Evolutionary conservation across 1,140 invertebrate genomes (phyloP).

Genomic region (Nasonia longicornis): DNA sequence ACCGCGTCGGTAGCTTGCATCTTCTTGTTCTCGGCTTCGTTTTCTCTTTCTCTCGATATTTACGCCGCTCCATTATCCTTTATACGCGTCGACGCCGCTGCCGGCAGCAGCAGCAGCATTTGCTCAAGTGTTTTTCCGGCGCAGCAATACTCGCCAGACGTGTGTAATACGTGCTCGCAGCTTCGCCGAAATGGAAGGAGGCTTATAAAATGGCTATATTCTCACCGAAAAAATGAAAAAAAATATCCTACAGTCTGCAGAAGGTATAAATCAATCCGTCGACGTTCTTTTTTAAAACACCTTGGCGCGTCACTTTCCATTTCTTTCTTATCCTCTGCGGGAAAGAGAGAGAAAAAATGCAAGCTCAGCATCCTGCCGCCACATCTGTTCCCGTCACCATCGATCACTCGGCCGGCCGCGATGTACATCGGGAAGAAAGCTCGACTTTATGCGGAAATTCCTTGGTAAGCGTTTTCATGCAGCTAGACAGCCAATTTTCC

Average conservation of each 20-base stretch:
- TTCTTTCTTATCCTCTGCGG: background rate
- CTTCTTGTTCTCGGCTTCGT: background rate
- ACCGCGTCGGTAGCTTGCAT: background rate
- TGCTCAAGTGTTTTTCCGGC: background rate
- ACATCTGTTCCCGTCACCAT: constrained; percentile 21
- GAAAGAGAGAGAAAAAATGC: constrained; percentile 12
- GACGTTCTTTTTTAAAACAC: background rate
- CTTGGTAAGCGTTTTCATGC: background rate
- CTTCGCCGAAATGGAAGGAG: background rate
- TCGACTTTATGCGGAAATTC: background rate
- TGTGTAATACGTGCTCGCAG: background rate
- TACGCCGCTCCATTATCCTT: constrained; percentile 6
- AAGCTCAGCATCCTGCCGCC: constrained; percentile 7
- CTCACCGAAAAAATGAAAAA: too few species aligned
- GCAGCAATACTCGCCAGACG: too few species aligned
- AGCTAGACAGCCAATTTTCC: too few species aligned
- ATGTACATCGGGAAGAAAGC: background rate
- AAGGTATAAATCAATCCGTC: background rate
- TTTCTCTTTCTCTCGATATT: constrained; percentile 3
- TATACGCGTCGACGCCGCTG: background rate
- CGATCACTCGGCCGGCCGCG: background rate
- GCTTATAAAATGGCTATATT: background rate
- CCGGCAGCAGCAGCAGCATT: too few species aligned
- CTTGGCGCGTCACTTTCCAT: background rate
- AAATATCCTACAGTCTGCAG: background rate